These are phyloP conservation scores for Myiothlypis coronata DNA, from an alignment of 2,797 vertebrate species.

Conservation along the genomic window DNA sequence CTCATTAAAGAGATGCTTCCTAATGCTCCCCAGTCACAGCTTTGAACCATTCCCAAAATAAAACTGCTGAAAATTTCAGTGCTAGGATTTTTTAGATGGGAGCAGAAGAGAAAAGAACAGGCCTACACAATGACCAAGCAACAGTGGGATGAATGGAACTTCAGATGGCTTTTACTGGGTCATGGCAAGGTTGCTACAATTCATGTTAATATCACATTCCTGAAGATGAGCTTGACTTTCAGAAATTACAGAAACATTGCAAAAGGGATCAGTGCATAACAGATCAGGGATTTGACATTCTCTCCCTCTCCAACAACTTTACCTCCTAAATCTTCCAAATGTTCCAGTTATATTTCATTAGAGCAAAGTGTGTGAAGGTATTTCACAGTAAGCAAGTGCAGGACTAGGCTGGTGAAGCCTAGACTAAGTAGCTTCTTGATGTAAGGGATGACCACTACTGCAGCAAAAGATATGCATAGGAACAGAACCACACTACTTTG, in stretches of 20 bases:
- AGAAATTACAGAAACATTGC: not conserved
- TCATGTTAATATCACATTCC: not conserved
- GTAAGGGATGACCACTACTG: not conserved
- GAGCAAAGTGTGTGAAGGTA: not conserved
- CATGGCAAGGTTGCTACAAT: not conserved
- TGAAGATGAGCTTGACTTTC: not conserved
- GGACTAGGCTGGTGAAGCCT: not conserved
- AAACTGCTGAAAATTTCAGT: not conserved
- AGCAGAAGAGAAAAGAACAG: not conserved
- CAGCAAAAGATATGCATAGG: not conserved
- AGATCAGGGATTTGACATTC: not conserved
- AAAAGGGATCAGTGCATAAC: not conserved
- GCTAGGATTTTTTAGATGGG: not conserved
- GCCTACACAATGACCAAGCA: not conserved
- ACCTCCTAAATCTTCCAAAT: not conserved
- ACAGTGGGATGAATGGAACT: not conserved
- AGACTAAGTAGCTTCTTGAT: not conserved
- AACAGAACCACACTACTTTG: not conserved
- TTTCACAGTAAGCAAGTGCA: not conserved
- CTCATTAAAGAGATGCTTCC: not conserved
- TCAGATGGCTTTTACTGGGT: not conserved
- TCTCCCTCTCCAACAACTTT: not conserved
- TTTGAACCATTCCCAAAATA: not conserved
- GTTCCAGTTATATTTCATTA: not conserved
- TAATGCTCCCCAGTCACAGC: not conserved